These are phyloP conservation scores for Urechis unicinctus DNA, from an alignment of 2,888 invertebrate species.

Conservation along the genomic window DNA sequence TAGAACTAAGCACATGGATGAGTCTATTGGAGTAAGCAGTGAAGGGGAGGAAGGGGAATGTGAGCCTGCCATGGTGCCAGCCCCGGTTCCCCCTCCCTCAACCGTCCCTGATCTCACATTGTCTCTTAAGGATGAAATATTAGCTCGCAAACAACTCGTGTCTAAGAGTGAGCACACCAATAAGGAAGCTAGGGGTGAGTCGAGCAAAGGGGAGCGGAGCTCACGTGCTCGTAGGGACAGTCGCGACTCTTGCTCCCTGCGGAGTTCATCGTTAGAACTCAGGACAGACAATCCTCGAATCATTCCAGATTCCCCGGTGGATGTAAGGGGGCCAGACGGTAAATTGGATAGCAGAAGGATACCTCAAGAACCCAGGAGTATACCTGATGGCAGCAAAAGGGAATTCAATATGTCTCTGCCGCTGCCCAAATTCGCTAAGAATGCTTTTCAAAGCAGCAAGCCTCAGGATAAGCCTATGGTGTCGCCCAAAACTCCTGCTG, in stretches of 20 bases:
- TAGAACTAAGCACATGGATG: constrained; percentile 16
- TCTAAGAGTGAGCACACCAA: not conserved
- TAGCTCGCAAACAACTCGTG: not conserved
- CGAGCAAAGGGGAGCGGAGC: not conserved
- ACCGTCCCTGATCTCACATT: too few species aligned
- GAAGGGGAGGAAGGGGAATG: constrained; percentile 23
- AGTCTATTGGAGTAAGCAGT: constrained; percentile 26
- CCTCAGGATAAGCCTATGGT: constrained; percentile 4
- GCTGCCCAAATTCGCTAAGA: constrained; percentile 68
- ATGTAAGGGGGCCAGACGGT: not conserved
- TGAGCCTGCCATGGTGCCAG: not conserved
- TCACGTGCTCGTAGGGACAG: not conserved
- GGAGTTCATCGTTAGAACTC: not conserved
- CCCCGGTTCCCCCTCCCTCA: not conserved
- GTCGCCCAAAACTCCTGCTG: constrained; percentile 24
- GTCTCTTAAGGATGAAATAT: too few species aligned
- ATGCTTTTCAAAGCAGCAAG: constrained; percentile 26
- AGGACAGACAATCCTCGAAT: constrained; percentile 1
- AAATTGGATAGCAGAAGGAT: constrained; percentile 3
- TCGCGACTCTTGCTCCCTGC: not conserved
- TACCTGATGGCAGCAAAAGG: constrained; percentile 2
- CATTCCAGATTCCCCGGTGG: constrained; percentile 5
- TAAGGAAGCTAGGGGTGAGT: not conserved
- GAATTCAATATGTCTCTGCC: constrained; percentile 69
- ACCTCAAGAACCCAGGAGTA: constrained; percentile 6